Conservation (phyloP, 2,797 vertebrate genomes). For the Amniataba percoides region DNA sequence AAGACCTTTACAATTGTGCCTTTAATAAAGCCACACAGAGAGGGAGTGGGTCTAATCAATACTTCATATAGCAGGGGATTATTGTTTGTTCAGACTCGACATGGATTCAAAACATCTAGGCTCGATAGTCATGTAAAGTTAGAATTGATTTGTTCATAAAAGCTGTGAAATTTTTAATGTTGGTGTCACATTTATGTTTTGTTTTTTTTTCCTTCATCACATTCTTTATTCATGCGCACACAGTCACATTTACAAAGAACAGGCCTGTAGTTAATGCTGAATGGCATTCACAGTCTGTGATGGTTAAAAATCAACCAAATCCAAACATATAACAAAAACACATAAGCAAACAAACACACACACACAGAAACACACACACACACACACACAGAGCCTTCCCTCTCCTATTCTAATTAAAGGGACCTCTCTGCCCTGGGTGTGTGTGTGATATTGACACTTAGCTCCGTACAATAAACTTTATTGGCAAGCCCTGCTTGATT, state of each 20-base stretch:
- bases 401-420: constrained; percentile 98
- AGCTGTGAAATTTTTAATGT: constrained; percentile 62
- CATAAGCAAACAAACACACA: constrained; percentile 4
- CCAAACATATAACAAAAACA: constrained; percentile 39
- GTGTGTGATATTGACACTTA: constrained; percentile 98
- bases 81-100: constrained; percentile 78
- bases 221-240: constrained; percentile 58
- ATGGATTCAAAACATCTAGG: constrained; percentile 72
- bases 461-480: constrained; percentile 99
- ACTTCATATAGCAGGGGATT: constrained; percentile 80
- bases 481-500: constrained; percentile 99
- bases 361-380: neutral
- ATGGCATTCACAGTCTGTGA: constrained; percentile 48
- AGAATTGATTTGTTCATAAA: constrained; percentile 79
- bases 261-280: constrained; percentile 39
- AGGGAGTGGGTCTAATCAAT: constrained; percentile 77
- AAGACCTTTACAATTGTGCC: constrained; percentile 75
- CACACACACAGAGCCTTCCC: constrained; percentile 76
- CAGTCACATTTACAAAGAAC: constrained; percentile 55
- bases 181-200: constrained; percentile 61
- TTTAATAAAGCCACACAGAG: constrained; percentile 78
- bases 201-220: neutral
- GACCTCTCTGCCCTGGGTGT: constrained; percentile 92
- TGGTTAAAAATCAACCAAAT: constrained; percentile 60
- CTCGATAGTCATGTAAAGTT: constrained; percentile 74